Base-by-base conservation (phyloP, 2,113 vertebrate species). In the Cyanoderma ruficeps region DNA sequence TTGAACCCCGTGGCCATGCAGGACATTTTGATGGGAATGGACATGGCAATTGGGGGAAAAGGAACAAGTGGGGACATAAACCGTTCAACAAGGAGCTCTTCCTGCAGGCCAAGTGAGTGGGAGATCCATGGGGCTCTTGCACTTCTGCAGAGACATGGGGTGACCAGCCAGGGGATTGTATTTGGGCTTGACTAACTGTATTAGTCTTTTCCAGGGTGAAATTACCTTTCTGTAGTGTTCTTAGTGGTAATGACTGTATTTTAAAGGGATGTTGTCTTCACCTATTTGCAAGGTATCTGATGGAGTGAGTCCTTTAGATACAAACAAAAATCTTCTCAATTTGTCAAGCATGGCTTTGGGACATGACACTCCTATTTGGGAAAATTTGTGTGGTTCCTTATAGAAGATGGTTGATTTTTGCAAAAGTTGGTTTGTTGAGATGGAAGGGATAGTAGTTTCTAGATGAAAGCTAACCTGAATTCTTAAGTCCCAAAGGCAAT, bases 31-130 rank as follows among this genome's bases (percentile, higher is more conserved):
- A 98, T 82, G 98, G 98, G 87, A 97, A 84, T 93, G 97, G 97
- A 94, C 98, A 98, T 91, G 98, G 98, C 94, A 98, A 97, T 94
- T 99, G 99, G 99, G 99, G 99, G 31, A 99, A 98, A 96, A 98
- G 99, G 94, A 99, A 99, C 98, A 99, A 99, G 92, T 99, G 99
- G 99, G 99, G 99, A 78, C 99, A 99, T 96, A 99, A 99, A 95
- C 99, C 99, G 75, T 99, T 99, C 97, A 99, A 99, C 98, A 99
- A 99, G 98, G 99, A 99, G 97, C 99, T 99, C 61, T 99, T 99
- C 90, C 97, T 99, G 78, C 99, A 99, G 98, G 99, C 99, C 96
- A 99, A 99, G 99, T 99, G 97, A 99, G 99, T 98, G 87, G 72
- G 71, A 84, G 61, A 74, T 68, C 33, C 50, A 17, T 1, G 13